Base-by-base conservation (phyloP, 2,888 invertebrate genomes). In the Loripinus fragilis region DNA sequence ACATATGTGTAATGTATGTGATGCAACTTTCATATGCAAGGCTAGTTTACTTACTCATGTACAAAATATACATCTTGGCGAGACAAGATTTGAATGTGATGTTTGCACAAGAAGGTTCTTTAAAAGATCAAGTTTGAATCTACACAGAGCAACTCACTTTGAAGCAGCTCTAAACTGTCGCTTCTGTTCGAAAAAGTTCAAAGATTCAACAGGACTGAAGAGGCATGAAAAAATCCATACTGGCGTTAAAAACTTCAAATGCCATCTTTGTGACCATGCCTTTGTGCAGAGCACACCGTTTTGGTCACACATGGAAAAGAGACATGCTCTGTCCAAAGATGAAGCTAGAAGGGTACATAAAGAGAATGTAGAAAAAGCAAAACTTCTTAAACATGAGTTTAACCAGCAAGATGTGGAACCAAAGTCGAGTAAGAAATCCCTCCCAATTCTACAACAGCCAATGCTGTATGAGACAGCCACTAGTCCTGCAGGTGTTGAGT, bases 211-310 rank as follows among this genome's bases (percentile, higher is more conserved):
- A 35, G 83, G 83, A n/a, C 45, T 83, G 12, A 78, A 80, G 35
- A 55, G 80, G 17, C 83, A 83, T 30, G 83, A 83, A 33, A 66
- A 74, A 35, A 83, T 76, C 2, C 83, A 83, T 35, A 83, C 83
- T 3, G 83, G 83, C 7, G 74, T 74, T 23, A 83, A 83, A 50
- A 74, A 76, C 30, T 83, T 76, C 55, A 55, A 74, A 41, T 83
- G 83, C 52, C 83, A 83, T 50, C 55, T 83, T 5, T 83, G 83
- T 79, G 70, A 77, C 33, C 78, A 78, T 50, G 83, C 76, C 23
- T 83, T 83, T 65, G 80, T 80, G 28, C 83, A 83, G 64, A 80
- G 83, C 67, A 83, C 80, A 33, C 83, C 83, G 38, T 83, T 78
- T 60, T 83, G 80, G 76, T 73, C 71, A 5, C 83, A 83, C 30